Conservation (phyloP, 2,113 vertebrate genomes). For the Nycticorax nycticorax region DNA sequence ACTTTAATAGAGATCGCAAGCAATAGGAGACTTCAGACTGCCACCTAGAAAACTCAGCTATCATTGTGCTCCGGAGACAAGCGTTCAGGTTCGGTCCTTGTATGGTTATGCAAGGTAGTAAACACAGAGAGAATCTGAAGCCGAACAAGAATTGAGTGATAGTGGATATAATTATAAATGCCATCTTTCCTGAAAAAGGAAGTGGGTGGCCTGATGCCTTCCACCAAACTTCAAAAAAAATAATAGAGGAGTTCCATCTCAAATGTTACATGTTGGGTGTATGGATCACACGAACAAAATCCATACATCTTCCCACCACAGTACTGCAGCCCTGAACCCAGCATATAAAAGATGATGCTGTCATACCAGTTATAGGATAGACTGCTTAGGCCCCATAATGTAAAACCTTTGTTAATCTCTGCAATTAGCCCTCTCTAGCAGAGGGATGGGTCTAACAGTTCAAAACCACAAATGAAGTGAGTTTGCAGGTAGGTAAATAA, state of each 20-base stretch:
- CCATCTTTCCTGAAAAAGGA: not conserved
- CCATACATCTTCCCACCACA: not conserved
- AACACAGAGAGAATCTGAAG: not conserved
- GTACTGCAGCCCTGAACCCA: accelerated
- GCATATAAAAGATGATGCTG: not conserved
- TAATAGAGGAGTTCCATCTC: not conserved
- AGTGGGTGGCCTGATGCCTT: not conserved
- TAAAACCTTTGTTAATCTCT: not conserved
- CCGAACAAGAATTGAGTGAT: not conserved
- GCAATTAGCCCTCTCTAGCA: not conserved
- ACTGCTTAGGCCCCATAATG: not conserved
- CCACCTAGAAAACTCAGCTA: conserved; percentile 41
- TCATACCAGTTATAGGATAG: not conserved
- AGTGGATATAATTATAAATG: not conserved
- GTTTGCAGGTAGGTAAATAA: not conserved
- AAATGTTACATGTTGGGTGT: not conserved
- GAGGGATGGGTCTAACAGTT: too few species aligned
- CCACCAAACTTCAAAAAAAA: not conserved
- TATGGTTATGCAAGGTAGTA: not conserved
- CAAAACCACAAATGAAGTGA: not conserved
- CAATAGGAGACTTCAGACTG: conserved; percentile 42
- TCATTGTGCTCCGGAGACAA: not conserved
- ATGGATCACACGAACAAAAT: not conserved
- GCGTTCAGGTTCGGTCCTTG: not conserved
- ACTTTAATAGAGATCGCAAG: conserved; percentile 70